Conservation (phyloP, 2,888 invertebrate species). For the Mechanitis messenoides region DNA sequence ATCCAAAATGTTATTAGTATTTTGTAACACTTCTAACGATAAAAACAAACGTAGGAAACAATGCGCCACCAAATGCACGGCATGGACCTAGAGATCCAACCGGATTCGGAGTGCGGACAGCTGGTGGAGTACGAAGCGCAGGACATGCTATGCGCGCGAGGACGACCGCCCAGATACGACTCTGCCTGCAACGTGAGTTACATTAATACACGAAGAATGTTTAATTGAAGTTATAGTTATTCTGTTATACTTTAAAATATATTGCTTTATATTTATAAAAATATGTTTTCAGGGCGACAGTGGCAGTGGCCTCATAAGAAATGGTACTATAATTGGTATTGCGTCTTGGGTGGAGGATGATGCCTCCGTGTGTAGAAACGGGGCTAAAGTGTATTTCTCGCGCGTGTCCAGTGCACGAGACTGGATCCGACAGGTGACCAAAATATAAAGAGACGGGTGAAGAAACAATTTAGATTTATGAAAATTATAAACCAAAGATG, state of each 20-base stretch:
- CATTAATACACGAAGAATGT: background rate
- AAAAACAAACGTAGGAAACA: constrained; percentile 43
- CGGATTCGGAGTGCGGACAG: constrained; percentile 43
- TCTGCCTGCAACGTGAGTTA: constrained; percentile 66
- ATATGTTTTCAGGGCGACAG: constrained; percentile 59
- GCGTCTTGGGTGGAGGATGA: constrained; percentile 69
- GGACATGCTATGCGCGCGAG: constrained; percentile 63
- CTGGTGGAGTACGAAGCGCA: constrained; percentile 49
- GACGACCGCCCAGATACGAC: constrained; percentile 53
- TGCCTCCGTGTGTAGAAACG: constrained; percentile 52
- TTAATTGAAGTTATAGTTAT: no score
- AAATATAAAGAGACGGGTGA: constrained; percentile 29
- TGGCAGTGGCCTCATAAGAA: constrained; percentile 65
- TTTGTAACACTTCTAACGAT: background rate
- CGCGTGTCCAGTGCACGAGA: constrained; percentile 49
- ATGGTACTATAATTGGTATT: constrained; percentile 50
- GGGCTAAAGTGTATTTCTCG: constrained; percentile 59
- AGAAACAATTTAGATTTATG: background rate
- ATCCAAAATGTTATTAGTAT: no score
- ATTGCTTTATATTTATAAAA: background rate
- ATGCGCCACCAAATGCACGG: constrained; percentile 67
- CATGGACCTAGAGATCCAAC: constrained; percentile 51
- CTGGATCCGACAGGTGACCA: constrained; percentile 60
- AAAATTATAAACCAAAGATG: constrained; percentile 1
- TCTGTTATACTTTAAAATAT: background rate